These are phyloP conservation scores for Chanos chanos DNA, from an alignment of 2,797 vertebrate genomes.

Conservation along the genomic window DNA sequence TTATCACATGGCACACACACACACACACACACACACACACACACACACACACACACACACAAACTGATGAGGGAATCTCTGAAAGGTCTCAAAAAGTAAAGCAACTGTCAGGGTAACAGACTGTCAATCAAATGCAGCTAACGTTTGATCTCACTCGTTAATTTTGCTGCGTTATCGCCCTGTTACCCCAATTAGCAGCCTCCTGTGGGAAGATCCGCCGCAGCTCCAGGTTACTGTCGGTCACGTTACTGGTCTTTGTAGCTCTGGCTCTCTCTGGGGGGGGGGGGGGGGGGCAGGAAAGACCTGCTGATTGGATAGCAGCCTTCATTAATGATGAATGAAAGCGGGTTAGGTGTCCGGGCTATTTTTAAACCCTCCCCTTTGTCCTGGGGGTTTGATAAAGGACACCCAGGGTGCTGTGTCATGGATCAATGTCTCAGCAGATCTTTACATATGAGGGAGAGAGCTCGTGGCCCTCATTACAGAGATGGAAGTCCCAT, in stretches of 20 bases:
- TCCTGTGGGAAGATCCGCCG: too few species aligned
- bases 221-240: too few species aligned
- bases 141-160: too few species aligned
- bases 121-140: too few species aligned
- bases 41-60: too few species aligned
- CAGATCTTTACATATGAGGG: conserved; percentile 10
- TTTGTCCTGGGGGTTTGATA: conserved; percentile 51
- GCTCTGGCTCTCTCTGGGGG: too few species aligned
- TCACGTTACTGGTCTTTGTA: too few species aligned
- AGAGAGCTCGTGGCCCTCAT: conserved; percentile 5
- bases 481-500: conserved; percentile 2
- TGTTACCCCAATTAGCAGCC: too few species aligned
- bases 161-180: too few species aligned
- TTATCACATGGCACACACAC: neutral
- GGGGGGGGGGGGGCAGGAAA: conserved; percentile 22
- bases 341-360: conserved; percentile 53
- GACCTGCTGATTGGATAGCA: conserved; percentile 43
- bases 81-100: too few species aligned
- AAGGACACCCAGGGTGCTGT: conserved; percentile 29
- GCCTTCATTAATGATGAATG: conserved; percentile 67
- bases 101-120: too few species aligned
- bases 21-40: neutral
- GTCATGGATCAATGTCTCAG: conserved; percentile 9
- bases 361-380: conserved; percentile 66
- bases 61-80: too few species aligned